These are phyloP conservation scores for Pipistrellus kuhlii DNA, from an alignment of 2,797 vertebrate species.

Conservation along the genomic window DNA sequence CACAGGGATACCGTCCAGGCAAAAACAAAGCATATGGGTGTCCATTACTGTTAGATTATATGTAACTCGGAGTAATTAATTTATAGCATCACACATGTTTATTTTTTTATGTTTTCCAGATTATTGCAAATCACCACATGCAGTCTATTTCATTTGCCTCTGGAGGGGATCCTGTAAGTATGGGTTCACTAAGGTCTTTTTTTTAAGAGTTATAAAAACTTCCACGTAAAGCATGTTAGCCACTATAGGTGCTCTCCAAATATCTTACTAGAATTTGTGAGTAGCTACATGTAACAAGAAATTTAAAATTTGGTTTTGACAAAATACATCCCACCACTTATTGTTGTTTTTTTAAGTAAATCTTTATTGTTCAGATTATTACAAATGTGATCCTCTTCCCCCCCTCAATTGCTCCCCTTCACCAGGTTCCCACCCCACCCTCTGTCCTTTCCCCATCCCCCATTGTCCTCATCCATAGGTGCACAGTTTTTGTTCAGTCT, in stretches of 20 bases:
- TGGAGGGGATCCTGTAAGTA: constrained; percentile 96
- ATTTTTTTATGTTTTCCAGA: constrained; percentile 88
- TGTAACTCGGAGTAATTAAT: not conserved
- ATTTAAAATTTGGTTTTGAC: not conserved
- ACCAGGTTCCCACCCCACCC: too few species aligned
- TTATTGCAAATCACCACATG: constrained; percentile 96
- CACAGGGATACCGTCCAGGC: not conserved
- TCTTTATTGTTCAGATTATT: too few species aligned
- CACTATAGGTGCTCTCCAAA: not conserved
- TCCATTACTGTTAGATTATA: not conserved
- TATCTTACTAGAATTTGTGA: not conserved
- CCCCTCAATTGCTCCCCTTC: too few species aligned
- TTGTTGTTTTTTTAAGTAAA: too few species aligned
- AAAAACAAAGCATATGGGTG: not conserved
- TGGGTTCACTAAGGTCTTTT: constrained; percentile 54
- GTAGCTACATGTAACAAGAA: not conserved
- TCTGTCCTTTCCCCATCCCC: too few species aligned
- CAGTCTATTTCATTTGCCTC: constrained; percentile 98
- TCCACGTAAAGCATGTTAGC: constrained; percentile 11
- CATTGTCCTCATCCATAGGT: too few species aligned
- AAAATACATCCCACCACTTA: constrained; percentile 14
- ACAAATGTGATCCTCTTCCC: too few species aligned
- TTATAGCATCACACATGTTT: constrained; percentile 62
- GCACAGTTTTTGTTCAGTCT: too few species aligned
- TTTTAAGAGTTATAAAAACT: constrained; percentile 69